Conservation (phyloP, 2,888 invertebrate species). For the Ormyrus rosae region DNA sequence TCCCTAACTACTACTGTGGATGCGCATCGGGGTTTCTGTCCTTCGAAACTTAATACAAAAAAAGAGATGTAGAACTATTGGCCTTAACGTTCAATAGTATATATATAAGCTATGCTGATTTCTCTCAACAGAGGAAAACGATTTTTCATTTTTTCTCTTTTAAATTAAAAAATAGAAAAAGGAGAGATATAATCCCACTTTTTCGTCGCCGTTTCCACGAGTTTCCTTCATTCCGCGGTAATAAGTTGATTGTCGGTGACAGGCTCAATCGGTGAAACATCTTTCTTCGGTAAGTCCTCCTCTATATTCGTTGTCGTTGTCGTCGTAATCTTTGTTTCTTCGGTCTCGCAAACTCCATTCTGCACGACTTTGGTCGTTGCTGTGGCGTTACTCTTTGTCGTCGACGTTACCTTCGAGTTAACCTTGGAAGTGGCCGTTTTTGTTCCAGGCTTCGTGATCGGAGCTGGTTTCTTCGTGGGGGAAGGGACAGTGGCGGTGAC, state of each 20-base stretch:
- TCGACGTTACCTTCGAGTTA: slow-evolving; percentile 51
- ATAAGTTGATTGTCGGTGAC: slow-evolving; percentile 72
- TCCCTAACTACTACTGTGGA: slow-evolving; percentile 56
- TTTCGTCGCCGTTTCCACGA: slow-evolving; percentile 1
- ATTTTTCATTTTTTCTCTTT: slow-evolving; percentile 47
- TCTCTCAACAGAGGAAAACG: slow-evolving; percentile 51
- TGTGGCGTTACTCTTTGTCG: slow-evolving; percentile 54
- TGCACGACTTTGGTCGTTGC: slow-evolving; percentile 62
- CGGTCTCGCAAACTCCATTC: slow-evolving; percentile 68
- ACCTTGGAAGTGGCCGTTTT: slow-evolving; percentile 45
- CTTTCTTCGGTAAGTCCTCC: slow-evolving; percentile 76
- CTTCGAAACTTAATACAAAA: slow-evolving; percentile 57
- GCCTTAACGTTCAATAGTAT: slow-evolving; percentile 54
- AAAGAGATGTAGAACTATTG: slow-evolving; percentile 55
- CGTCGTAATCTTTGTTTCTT: slow-evolving; percentile 61
- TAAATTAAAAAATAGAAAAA: slow-evolving; percentile 48
- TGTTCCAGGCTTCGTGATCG: slow-evolving; percentile 60
- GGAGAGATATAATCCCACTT: slow-evolving; percentile 8
- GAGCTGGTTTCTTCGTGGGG: slow-evolving; percentile 63
- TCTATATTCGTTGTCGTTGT: slow-evolving; percentile 68
- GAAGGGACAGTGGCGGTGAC: slow-evolving; percentile 54
- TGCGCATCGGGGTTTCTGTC: slow-evolving; percentile 57
- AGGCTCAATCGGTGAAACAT: slow-evolving; percentile 76
- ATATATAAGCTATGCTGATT: slow-evolving; percentile 52
- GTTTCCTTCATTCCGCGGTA: slow-evolving; percentile 68